Conservation (phyloP, 2,113 vertebrate species). For the Aspiorhynchus laticeps region DNA sequence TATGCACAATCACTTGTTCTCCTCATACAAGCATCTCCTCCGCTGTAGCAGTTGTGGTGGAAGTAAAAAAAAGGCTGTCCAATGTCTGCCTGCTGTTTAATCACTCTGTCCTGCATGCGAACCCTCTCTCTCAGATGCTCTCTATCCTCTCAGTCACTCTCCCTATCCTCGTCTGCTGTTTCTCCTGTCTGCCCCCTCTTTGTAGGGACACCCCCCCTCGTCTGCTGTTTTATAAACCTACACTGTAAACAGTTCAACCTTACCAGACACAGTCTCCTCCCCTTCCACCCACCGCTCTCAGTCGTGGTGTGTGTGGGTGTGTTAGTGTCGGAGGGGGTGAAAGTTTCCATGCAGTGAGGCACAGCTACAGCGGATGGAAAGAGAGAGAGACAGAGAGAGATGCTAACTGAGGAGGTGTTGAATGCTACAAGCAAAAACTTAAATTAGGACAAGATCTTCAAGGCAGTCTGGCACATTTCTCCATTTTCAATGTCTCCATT, state of each 20-base stretch:
- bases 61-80: conserved; percentile 37
- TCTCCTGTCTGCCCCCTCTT: conserved; percentile 53
- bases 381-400: conserved; percentile 10
- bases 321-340: conserved; percentile 42
- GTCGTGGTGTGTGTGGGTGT: conserved; percentile 22
- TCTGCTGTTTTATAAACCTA: conserved; percentile 62
- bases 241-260: conserved; percentile 61
- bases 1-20: conserved; percentile 19
- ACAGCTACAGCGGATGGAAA: conserved; percentile 44
- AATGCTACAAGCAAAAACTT: conserved; percentile 38
- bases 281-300: conserved; percentile 47
- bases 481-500: no score
- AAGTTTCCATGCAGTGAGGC: conserved; percentile 55
- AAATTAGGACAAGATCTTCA: conserved; percentile 48
- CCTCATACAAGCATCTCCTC: conserved; percentile 33
- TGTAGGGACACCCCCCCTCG: conserved; percentile 55
- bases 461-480: conserved; percentile 32
- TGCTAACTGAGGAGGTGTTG: conserved; percentile 42
- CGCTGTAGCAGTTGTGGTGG: conserved; percentile 42
- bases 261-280: conserved; percentile 57
- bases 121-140: conserved; percentile 43
- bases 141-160: conserved; percentile 49
- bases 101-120: conserved; percentile 51
- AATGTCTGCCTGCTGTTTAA: conserved; percentile 44
- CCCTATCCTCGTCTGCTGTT: conserved; percentile 54